phyloP scores from a whole-genome alignment of 2,888 invertebrate species.

The Drosophila lacicola region DNA sequence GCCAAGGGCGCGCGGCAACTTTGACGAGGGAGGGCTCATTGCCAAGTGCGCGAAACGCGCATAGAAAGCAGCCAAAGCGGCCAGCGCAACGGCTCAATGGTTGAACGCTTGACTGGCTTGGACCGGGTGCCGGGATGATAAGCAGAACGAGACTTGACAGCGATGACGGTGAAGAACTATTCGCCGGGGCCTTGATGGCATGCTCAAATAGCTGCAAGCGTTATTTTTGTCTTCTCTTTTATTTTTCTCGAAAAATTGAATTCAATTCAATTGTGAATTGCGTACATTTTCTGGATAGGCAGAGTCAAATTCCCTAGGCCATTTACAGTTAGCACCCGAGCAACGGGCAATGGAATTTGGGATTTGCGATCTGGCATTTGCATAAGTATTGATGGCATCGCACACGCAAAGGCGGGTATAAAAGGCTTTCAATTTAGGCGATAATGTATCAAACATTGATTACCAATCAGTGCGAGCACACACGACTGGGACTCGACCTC shows the following conservation, averaged over 20 bases:
- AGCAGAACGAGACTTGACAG: conserved; percentile 54
- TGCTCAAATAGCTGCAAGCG: conserved; percentile 70
- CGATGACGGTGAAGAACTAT: conserved; percentile 65
- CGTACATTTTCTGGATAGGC: conserved; percentile 26
- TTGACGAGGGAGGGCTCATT: conserved; percentile 1
- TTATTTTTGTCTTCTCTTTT: conserved; percentile 30
- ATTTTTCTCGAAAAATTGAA: conserved; percentile 47
- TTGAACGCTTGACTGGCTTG: conserved; percentile 42
- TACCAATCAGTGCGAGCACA: conserved; percentile 70
- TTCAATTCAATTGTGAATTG: conserved; percentile 56
- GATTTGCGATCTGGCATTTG: conserved; percentile 46
- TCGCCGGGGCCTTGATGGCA: conserved; percentile 4
- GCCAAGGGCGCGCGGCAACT: not conserved
- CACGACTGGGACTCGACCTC: conserved; percentile 21
- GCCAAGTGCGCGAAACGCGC: conserved; percentile 34
- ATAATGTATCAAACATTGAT: conserved; percentile 77
- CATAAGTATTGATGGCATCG: conserved; percentile 42
- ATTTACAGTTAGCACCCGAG: conserved; percentile 55
- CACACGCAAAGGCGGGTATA: conserved; percentile 60
- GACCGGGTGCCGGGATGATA: conserved; percentile 52
- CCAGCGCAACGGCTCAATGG: conserved; percentile 28
- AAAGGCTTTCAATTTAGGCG: conserved; percentile 60
- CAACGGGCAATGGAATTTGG: conserved; percentile 14
- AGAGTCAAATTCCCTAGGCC: conserved; percentile 28
- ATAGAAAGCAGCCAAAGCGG: conserved; percentile 40